A percentile compares a stretch with the other conserved stretches of the same genome.
These are phyloP conservation scores for Osmerus mordax DNA, from an alignment of 2,113 vertebrate species.

Conservation along the genomic window DNA sequence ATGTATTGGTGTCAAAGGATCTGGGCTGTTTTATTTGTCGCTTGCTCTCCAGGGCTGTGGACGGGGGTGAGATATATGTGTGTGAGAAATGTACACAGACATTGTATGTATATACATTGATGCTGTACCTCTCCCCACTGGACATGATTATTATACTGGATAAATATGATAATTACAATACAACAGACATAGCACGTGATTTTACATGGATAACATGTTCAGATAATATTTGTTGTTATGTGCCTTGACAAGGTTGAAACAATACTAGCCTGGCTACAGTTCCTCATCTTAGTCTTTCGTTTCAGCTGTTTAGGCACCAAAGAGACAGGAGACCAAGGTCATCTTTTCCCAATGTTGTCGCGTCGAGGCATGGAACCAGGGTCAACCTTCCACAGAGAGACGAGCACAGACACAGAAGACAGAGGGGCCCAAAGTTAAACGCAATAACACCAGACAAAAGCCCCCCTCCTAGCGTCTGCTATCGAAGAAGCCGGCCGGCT, in stretches of 20 bases:
- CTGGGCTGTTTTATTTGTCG: too few relatives aligned
- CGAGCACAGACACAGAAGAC: conserved; percentile 23
- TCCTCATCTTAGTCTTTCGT: not conserved
- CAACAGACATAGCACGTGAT: too few relatives aligned
- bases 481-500: conserved; percentile 70
- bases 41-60: too few relatives aligned
- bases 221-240: too few relatives aligned
- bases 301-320: not conserved
- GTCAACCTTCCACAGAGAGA: conserved; percentile 11
- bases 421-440: conserved; percentile 32
- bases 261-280: not conserved
- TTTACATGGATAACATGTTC: too few relatives aligned
- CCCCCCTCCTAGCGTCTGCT: conserved; percentile 16
- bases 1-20: not conserved
- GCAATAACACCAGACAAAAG: conserved; percentile 47
- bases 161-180: too few relatives aligned
- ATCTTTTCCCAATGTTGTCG: not conserved
- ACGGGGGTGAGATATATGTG: too few relatives aligned
- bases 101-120: too few relatives aligned
- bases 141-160: too few relatives aligned
- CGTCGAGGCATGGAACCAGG: not conserved
- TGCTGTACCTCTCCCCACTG: too few relatives aligned
- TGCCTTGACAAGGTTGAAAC: too few relatives aligned
- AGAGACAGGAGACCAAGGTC: not conserved
- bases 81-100: too few relatives aligned